phyloP scores from a whole-genome alignment of 2,888 invertebrate species.

The Mamestra brassicae region DNA sequence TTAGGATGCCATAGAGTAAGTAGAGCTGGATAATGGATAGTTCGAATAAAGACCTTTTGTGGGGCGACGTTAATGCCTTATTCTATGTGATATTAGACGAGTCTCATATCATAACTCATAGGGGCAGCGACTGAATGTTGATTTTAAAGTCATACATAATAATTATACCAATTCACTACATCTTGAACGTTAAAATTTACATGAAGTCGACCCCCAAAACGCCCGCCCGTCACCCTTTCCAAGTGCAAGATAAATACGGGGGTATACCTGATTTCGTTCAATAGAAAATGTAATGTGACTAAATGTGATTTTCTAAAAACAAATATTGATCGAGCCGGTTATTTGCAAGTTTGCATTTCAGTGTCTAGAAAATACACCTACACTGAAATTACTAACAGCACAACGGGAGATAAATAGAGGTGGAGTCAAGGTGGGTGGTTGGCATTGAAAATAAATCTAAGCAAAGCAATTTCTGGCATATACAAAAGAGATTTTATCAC shows the following conservation, averaged over 20 bases:
- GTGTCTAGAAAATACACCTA: neutral
- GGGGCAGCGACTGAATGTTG: too few species aligned
- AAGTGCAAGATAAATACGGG: too few species aligned
- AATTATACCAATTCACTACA: too few species aligned
- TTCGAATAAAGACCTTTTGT: neutral
- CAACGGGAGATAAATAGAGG: constrained; percentile 5
- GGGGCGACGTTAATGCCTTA: constrained; percentile 27
- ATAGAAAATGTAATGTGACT: neutral
- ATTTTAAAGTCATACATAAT: too few species aligned
- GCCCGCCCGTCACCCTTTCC: too few species aligned
- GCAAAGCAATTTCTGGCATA: constrained; percentile 4
- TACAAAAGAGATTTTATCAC: constrained; percentile 27
- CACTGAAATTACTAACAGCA: neutral
- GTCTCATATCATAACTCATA: too few species aligned
- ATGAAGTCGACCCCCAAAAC: too few species aligned
- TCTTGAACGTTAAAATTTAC: too few species aligned
- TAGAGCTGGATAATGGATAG: neutral
- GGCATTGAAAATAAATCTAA: neutral
- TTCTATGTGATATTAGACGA: neutral
- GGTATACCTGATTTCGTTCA: neutral
- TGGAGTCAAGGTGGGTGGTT: neutral
- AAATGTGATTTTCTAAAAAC: neutral
- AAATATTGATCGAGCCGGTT: neutral
- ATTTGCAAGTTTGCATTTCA: too few species aligned
- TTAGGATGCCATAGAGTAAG: constrained; percentile 67